Evolutionary conservation across 2,113 vertebrate genomes (phyloP), one percentile per base, ranked within the genome.

Genomic region (Callaeas wilsoni): DNA sequence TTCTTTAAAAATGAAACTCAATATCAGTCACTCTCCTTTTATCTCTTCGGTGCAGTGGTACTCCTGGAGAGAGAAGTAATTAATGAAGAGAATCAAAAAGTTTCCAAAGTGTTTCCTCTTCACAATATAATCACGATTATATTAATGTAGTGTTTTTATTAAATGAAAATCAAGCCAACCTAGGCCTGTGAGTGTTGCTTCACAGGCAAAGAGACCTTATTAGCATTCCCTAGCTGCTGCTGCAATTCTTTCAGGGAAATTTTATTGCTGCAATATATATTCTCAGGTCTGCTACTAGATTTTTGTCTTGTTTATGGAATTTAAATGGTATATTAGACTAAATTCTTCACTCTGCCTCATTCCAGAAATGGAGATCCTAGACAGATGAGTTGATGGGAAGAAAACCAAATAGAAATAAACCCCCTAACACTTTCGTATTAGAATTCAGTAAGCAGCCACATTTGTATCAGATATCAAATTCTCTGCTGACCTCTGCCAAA

Each of bases 221-320:
- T 96, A 94, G 75, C 82, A 93, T 94, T 94, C 94, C n/a, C 71
- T 41, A 88, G 86, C 32, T 94, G 78, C 87, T 95, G 73, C 74
- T 92, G 87, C 85, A 91, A 74, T 95, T 89, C 95, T 89, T 89
- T 82, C 79, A 84, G 83, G 64, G 86, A 93, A 92, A 67, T 92
- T 97, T 94, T 96, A 96, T 95, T 95, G 84, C 93, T 73, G 91
- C 93, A 95, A 93, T 95, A 96, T 89, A 94, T 93, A 96, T 93
- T 90, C 93, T 78, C 50, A 85, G 64, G 60, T 56, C 83, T 90
- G 90, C 78, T 93, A 90, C 87, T 95, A 94, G 93, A 94, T 94
- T 94, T 93, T 93, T 95, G 93, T 94, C 95, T 95, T 96, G 91
- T 96, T 97, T 96, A 94, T 96, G 79, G 96, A 94, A 96, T 97